Evolutionary conservation across 1,140 invertebrate species (phyloP), one percentile per base, ranked within the genome.

Genomic region (Cryptotermes secundus): DNA sequence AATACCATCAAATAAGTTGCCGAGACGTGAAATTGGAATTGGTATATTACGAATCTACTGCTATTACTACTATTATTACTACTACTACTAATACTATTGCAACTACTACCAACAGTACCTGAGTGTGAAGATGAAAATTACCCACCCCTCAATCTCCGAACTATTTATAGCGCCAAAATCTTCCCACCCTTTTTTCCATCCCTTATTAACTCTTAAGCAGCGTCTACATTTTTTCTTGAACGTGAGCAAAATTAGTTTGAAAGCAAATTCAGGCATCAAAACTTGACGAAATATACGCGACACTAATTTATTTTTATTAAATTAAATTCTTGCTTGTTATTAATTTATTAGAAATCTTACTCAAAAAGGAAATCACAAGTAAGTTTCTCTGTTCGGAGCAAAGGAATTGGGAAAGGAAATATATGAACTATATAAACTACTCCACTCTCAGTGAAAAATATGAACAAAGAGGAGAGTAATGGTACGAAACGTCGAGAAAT

Each of bases 1-100:
- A 72, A 72, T 72, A 72, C 59, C 59, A 72, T 72, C 59, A 72
- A 72, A 72, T 72, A 72, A 72, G 59, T 72, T 72, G 31, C 59
- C 59, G 59, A 72, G 26, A n/a, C 59, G 59, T 72, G 59, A 72
- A 72, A 72, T 72, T 72, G 59, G 59, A 72, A 72, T 72, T 31
- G 59, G 59, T 72, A n/a, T 72, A n/a, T 72, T 72, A 72, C 59
- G 59, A 72, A 72, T 72, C 59, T 26, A 72, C 59, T 72, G 59
- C 16, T 38, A 38, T 12, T 38, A 26, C 53, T 72, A 31, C 26
- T 31, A n/a, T n/a, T 38, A 38, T 12, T 38, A 26, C 53, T 72
- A 31, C 26, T n/a, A n/a, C n/a, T n/a, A n/a, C n/a, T n/a, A n/a
- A n/a, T n/a, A n/a, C n/a, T n/a, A n/a, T n/a, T n/a, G n/a, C n/a